These are phyloP conservation scores for Bombus picipes DNA, from an alignment of 1,140 invertebrate genomes.

Conservation along the genomic window DNA sequence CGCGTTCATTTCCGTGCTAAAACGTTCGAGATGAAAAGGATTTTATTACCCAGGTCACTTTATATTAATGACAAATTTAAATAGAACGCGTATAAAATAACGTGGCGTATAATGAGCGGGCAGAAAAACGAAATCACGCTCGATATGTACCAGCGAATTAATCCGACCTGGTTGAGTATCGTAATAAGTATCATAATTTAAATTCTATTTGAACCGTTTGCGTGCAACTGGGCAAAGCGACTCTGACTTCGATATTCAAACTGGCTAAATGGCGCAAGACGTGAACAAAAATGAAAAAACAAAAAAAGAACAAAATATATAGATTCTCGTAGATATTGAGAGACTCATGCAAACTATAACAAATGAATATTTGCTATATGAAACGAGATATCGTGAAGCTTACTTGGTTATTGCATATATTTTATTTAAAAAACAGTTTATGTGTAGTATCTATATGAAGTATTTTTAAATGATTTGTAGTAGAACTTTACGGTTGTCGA, in stretches of 20 bases:
- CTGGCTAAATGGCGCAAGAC: background rate
- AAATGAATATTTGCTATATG: background rate
- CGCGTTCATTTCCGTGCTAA: background rate
- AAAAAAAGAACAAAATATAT: background rate
- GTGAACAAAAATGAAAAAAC: background rate
- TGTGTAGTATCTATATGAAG: background rate
- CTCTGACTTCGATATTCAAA: conserved; percentile 15
- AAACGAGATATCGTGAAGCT: background rate
- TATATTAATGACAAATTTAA: conserved; percentile 38
- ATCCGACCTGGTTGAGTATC: conserved; percentile 19
- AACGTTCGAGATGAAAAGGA: background rate
- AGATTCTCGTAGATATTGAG: background rate
- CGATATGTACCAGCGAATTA: conserved; percentile 11
- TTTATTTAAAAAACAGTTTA: background rate
- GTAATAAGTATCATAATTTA: conserved; percentile 33
- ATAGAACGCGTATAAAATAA: conserved; percentile 15
- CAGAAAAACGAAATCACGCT: background rate
- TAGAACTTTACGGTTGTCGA: too few species aligned
- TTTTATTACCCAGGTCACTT: background rate
- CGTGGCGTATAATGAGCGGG: background rate
- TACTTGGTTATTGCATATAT: rapidly evolving
- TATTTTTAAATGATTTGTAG: too few species aligned
- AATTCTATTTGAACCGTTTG: conserved; percentile 31
- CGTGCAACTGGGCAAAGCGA: background rate
- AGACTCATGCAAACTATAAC: background rate